Percentiles rank a stretch among this genome's conserved stretches.
Conservation (phyloP, 1,140 invertebrate species). For the Aporrectodea caliginosa region DNA sequence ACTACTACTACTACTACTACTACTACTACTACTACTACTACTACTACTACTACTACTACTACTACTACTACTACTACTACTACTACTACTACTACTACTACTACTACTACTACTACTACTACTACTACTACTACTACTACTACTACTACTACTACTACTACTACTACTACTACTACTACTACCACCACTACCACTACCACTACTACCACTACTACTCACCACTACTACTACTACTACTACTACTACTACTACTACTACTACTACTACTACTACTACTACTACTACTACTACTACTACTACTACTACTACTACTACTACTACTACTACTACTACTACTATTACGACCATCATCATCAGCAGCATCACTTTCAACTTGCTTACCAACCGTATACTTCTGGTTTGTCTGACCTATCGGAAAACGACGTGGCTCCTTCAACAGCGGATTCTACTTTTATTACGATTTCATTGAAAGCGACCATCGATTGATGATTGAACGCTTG, state of each 20-base stretch:
- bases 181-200: background rate
- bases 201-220: background rate
- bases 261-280: background rate
- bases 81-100: background rate
- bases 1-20: conserved; percentile 2
- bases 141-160: background rate
- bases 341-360: too few relatives aligned
- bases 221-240: background rate
- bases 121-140: background rate
- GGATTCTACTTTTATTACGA: too few relatives aligned
- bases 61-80: conserved; percentile 2
- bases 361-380: too few relatives aligned
- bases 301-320: background rate
- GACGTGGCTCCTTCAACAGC: too few relatives aligned
- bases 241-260: background rate
- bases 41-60: conserved; percentile 2
- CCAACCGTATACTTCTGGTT: too few relatives aligned
- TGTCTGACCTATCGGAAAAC: too few relatives aligned
- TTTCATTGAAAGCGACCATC: too few relatives aligned
- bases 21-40: conserved; percentile 3
- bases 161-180: background rate
- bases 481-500: too few relatives aligned
- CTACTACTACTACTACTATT: too few relatives aligned
- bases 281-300: background rate
- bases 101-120: background rate